Conservation (phyloP, 2,797 vertebrate species). For the Centropyge bicolor region DNA sequence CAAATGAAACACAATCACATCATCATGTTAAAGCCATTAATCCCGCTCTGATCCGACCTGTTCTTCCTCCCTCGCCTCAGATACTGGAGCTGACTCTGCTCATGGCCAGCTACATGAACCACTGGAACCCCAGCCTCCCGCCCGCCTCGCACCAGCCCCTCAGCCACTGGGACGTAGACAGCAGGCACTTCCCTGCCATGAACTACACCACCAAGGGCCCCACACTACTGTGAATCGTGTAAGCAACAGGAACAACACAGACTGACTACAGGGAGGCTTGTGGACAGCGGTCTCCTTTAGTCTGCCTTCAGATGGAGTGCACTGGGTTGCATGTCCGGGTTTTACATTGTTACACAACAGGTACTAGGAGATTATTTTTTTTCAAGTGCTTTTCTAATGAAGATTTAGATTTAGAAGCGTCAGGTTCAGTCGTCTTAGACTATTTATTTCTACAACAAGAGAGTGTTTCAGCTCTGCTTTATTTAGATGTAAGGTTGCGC, state of each 20-base stretch:
- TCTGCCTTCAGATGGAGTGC: slow-evolving; percentile 22
- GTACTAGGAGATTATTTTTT: slow-evolving; percentile 31
- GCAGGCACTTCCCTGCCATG: slow-evolving; percentile 86
- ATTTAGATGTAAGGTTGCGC: slow-evolving; percentile 25
- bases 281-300: slow-evolving; percentile 18
- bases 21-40: slow-evolving; percentile 36
- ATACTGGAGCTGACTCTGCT: slow-evolving; percentile 94
- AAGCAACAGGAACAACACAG: slow-evolving; percentile 1
- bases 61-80: slow-evolving; percentile 72
- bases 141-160: slow-evolving; percentile 69
- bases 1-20: slow-evolving; percentile 59
- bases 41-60: neutral
- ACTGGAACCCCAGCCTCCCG: slow-evolving; percentile 78
- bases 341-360: slow-evolving; percentile 43
- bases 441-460: slow-evolving; percentile 70
- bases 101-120: slow-evolving; percentile 96
- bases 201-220: slow-evolving; percentile 90
- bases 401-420: slow-evolving; percentile 46
- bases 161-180: slow-evolving; percentile 86
- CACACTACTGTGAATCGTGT: slow-evolving; percentile 87
- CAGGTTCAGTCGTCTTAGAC: slow-evolving; percentile 43
- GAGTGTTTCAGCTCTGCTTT: slow-evolving; percentile 54
- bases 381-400: slow-evolving; percentile 15
- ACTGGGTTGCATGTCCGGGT: slow-evolving; percentile 30
- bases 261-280: slow-evolving; percentile 36